Evolutionary conservation across 2,888 invertebrate species (phyloP).

Genomic region (Macaria notata): DNA sequence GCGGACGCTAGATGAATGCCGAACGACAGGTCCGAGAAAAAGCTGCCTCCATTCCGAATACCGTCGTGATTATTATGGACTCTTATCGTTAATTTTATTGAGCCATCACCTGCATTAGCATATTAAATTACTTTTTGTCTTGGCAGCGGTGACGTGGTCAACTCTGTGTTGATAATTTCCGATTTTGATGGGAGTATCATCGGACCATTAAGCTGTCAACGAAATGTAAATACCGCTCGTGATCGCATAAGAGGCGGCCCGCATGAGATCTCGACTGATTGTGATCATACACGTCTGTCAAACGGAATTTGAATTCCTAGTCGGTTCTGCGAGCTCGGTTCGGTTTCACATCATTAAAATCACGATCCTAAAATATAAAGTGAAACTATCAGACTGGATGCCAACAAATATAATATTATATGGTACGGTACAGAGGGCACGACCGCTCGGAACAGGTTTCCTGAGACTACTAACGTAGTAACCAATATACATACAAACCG

Average conservation of each 20-base stretch:
- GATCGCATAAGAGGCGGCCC: conserved; percentile 27
- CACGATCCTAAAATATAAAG: conserved; percentile 63
- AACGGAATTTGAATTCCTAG: conserved; percentile 25
- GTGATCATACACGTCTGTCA: conserved; percentile 35
- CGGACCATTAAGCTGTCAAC: conserved; percentile 52
- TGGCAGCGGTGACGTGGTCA: conserved; percentile 35
- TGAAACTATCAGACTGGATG: conserved; percentile 66
- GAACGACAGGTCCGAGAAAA: conserved; percentile 54
- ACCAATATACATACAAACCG: conserved; percentile 76
- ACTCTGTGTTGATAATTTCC: conserved; percentile 43
- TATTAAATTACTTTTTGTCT: conserved; percentile 56
- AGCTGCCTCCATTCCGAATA: conserved; percentile 45
- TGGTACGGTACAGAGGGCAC: conserved; percentile 73
- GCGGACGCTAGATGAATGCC: conserved; percentile 68
- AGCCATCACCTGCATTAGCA: conserved; percentile 56
- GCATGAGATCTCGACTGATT: conserved; percentile 36
- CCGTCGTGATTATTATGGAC: conserved; percentile 45
- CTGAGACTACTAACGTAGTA: conserved; percentile 74
- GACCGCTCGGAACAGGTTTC: conserved; percentile 71
- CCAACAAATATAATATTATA: conserved; percentile 53
- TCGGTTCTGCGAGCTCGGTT: conserved; percentile 30
- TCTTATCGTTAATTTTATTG: conserved; percentile 59
- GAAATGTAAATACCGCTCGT: conserved; percentile 43
- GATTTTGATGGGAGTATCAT: conserved; percentile 42
- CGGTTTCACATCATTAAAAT: conserved; percentile 46